Conservation (phyloP, 2,113 vertebrate species). For the Urocitellus parryii region DNA sequence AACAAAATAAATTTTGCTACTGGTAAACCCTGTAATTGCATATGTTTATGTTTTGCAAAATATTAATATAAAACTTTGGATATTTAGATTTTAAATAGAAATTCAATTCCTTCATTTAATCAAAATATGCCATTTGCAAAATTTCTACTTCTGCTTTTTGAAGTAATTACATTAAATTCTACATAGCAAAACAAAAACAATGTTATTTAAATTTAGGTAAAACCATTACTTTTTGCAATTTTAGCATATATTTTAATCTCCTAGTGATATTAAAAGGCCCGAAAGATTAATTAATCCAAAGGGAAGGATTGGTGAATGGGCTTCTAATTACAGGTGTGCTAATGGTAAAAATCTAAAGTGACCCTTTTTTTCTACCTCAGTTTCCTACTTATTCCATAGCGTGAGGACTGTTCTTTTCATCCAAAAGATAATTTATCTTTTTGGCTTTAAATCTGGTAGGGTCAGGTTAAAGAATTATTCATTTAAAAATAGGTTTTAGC, state of each 20-base stretch:
- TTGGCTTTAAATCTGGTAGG: not conserved
- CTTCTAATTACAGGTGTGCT: not conserved
- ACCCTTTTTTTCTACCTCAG: not conserved
- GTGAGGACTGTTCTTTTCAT: not conserved
- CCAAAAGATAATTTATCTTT: not conserved
- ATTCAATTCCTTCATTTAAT: constrained; percentile 30
- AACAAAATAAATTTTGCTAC: constrained; percentile 34
- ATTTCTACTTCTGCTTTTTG: constrained; percentile 1
- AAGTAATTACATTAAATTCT: constrained; percentile 46
- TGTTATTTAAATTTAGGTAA: constrained; percentile 32
- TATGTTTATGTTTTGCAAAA: constrained; percentile 46
- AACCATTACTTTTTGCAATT: not conserved
- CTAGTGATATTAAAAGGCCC: constrained; percentile 21
- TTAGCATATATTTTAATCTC: constrained; percentile 16
- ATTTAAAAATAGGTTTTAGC: constrained; percentile 27
- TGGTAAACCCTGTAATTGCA: not conserved
- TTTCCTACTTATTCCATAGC: not conserved
- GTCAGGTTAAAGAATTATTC: not conserved
- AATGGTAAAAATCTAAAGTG: not conserved
- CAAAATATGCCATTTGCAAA: constrained; percentile 22
- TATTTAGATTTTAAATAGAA: constrained; percentile 59
- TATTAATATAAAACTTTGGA: constrained; percentile 32
- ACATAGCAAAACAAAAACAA: not conserved
- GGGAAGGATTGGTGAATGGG: not conserved
- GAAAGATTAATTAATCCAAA: not conserved